Conservation (phyloP, 1,140 invertebrate species). For the Scaptodrosophila lebanonensis region DNA sequence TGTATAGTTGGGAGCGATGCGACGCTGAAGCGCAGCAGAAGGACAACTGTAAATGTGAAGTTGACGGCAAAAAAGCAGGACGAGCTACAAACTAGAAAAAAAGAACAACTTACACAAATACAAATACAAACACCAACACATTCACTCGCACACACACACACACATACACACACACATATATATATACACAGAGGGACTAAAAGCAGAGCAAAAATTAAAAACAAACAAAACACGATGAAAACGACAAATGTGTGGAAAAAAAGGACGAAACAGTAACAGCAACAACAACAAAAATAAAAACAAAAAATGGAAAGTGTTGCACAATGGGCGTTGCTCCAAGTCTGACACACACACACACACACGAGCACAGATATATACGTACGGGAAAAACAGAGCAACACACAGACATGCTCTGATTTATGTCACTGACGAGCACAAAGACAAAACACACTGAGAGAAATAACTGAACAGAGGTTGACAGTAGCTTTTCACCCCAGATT, state of each 20-base stretch:
- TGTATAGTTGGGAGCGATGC: not conserved
- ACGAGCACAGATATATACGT: constrained; percentile 11
- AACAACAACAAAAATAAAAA: constrained; percentile 13
- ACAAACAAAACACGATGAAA: constrained; percentile 61
- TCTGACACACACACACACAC: constrained; percentile 33
- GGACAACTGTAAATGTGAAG: constrained; percentile 64
- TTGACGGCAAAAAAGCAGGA: constrained; percentile 46
- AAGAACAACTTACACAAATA: no score
- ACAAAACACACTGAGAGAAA: constrained; percentile 31
- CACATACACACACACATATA: constrained; percentile 20
- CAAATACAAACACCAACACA: no score
- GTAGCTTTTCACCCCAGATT: no score
- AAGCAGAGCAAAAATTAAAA: constrained; percentile 68
- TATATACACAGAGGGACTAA: constrained; percentile 24
- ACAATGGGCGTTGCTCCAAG: constrained; percentile 68
- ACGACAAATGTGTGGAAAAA: constrained; percentile 40
- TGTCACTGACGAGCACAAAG: constrained; percentile 47
- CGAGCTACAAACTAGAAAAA: constrained; percentile 16
- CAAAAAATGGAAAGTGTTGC: constrained; percentile 15
- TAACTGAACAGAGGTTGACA: no score
- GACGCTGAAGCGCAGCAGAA: constrained; percentile 38
- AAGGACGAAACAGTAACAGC: constrained; percentile 27
- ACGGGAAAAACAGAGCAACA: not conserved
- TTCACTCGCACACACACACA: constrained; percentile 30
- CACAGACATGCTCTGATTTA: constrained; percentile 51